These are phyloP conservation scores for Acrobasis consociella DNA, from an alignment of 2,888 invertebrate genomes.

Conservation along the genomic window DNA sequence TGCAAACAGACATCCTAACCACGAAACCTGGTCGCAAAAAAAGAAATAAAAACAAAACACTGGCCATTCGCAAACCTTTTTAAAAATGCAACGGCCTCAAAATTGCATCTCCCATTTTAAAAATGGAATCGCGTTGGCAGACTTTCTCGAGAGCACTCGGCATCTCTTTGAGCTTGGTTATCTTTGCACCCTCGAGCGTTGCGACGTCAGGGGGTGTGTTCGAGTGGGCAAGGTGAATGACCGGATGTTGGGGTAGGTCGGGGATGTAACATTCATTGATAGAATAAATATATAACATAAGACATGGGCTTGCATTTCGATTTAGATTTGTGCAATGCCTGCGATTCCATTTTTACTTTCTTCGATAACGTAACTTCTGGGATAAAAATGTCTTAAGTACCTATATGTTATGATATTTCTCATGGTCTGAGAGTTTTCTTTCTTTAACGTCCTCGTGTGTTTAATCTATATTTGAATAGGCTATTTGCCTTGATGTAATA, in stretches of 20 bases:
- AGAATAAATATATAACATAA: neutral
- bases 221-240: conserved; percentile 31
- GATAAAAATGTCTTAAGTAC: too few relatives aligned
- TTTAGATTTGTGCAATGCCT: too few relatives aligned
- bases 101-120: conserved; percentile 42
- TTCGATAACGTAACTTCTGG: too few relatives aligned
- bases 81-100: conserved; percentile 45
- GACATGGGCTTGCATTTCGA: neutral
- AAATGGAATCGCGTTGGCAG: conserved; percentile 57
- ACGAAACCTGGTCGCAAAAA: conserved; percentile 2
- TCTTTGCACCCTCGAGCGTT: conserved; percentile 38
- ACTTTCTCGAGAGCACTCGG: conserved; percentile 50
- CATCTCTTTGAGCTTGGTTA: conserved; percentile 57
- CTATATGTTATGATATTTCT: too few relatives aligned
- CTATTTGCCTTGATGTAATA: neutral
- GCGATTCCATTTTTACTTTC: too few relatives aligned
- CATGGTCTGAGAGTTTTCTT: too few relatives aligned
- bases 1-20: neutral
- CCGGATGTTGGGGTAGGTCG: conserved; percentile 43
- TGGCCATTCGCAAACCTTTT: conserved; percentile 13
- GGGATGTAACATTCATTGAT: conserved; percentile 17
- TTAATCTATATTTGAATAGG: too few relatives aligned
- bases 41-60: conserved; percentile 15
- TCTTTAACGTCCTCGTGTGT: too few relatives aligned
- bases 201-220: conserved; percentile 36